Percentiles rank a stretch among this genome's conserved stretches.
Evolutionary conservation across 2,888 invertebrate species (phyloP).

Genomic region (Seira musarum): DNA sequence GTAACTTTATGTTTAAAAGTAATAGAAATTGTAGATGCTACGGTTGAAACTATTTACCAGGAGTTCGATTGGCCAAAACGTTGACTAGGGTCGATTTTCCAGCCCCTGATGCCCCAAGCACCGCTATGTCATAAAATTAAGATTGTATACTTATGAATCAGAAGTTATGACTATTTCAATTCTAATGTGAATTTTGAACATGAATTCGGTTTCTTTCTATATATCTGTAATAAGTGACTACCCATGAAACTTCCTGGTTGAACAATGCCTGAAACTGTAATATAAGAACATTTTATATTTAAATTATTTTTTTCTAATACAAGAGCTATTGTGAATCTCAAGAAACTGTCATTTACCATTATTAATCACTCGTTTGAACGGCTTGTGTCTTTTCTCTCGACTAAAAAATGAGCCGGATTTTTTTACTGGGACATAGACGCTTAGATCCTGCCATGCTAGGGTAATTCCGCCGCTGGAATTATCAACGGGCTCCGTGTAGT

Average conservation of each 20-base stretch:
- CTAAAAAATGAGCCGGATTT: conserved; percentile 69
- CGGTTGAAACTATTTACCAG: conserved; percentile 75
- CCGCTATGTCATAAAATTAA: conserved; percentile 32
- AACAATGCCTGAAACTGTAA: conserved; percentile 84
- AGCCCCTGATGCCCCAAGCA: conserved; percentile 79
- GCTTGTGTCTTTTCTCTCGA: conserved; percentile 49
- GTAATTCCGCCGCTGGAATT: conserved; percentile 80
- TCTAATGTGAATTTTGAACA: too few relatives aligned
- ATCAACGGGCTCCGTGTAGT: background rate
- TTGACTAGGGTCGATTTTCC: conserved; percentile 88
- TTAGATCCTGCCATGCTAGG: conserved; percentile 85
- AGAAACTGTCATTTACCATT: conserved; percentile 76
- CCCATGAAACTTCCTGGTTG: conserved; percentile 87
- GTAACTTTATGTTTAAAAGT: too few relatives aligned
- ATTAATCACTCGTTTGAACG: conserved; percentile 83
- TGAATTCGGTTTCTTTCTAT: too few relatives aligned
- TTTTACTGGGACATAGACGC: conserved; percentile 78
- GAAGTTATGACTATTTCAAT: background rate
- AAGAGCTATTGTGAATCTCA: too few relatives aligned
- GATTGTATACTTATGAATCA: background rate
- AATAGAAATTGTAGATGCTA: background rate
- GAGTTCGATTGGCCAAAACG: conserved; percentile 83
- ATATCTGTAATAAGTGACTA: too few relatives aligned
- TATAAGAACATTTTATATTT: background rate
- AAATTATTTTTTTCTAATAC: too few relatives aligned